Percentiles rank a stretch among this genome's conserved stretches.
Evolutionary conservation across 30 jellyfish, hydroid and myxozoan species (phyloP).

Genomic region (Catostylus mosaicus): DNA sequence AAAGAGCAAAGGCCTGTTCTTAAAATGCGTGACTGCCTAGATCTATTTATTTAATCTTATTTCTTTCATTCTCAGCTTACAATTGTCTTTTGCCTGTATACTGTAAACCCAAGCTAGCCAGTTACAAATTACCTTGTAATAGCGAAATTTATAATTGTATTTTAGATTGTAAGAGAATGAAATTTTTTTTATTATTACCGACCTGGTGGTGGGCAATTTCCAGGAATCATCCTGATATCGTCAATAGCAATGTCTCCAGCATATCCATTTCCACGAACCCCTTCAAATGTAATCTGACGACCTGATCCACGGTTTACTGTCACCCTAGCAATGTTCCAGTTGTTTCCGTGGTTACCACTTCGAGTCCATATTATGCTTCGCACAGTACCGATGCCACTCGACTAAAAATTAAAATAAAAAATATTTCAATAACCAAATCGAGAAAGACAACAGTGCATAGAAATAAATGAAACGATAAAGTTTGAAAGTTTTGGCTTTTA

Average conservation of each 20-base stretch:
- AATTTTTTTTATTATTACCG: too few species aligned
- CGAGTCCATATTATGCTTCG: constrained; percentile 79
- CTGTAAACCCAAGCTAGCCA: too few species aligned
- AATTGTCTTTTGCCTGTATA: too few species aligned
- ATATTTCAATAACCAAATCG: neutral
- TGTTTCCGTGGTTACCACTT: constrained; percentile 88
- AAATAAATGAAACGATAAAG: too few species aligned
- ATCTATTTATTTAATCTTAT: too few species aligned
- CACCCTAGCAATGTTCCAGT: constrained; percentile 86
- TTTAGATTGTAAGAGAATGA: too few species aligned
- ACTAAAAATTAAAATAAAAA: constrained; percentile 8
- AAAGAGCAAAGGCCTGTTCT: too few species aligned
- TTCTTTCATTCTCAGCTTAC: too few species aligned
- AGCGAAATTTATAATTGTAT: too few species aligned
- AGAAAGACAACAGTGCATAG: neutral
- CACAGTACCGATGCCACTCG: constrained; percentile 75
- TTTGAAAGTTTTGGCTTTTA: too few species aligned
- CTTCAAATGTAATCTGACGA: constrained; percentile 92
- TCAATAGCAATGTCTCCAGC: constrained; percentile 94
- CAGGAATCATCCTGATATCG: constrained; percentile 75
- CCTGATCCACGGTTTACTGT: constrained; percentile 82
- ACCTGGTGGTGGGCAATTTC: constrained; percentile 99
- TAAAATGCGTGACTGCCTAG: too few species aligned
- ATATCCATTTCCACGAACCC: constrained; percentile 78
- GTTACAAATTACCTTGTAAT: too few species aligned